Conservation (phyloP, 2,113 vertebrate species). For the Oryzias celebensis region DNA sequence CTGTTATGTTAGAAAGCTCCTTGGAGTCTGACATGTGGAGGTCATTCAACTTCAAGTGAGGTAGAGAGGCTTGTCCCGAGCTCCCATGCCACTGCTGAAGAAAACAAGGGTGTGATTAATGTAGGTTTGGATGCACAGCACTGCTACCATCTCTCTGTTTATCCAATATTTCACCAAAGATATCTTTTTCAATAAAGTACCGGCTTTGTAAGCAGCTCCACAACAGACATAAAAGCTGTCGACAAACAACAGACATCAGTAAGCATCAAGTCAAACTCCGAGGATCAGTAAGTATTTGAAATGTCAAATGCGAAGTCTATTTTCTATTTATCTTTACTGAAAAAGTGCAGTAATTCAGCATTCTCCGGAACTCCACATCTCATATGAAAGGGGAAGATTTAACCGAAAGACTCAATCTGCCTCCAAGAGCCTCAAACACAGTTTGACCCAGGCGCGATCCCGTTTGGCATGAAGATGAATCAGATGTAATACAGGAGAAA, state of each 20-base stretch:
- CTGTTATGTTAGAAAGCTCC: constrained; percentile 74
- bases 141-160: neutral
- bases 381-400: constrained; percentile 41
- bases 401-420: constrained; percentile 48
- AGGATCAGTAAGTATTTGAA: constrained; percentile 50
- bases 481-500: constrained; percentile 43
- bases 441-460: constrained; percentile 58
- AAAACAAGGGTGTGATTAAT: constrained; percentile 29
- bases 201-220: constrained; percentile 8
- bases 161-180: constrained; percentile 22
- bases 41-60: constrained; percentile 92
- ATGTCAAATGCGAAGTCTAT: constrained; percentile 49
- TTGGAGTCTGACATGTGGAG: constrained; percentile 85
- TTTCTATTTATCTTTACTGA: constrained; percentile 47
- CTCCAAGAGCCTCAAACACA: constrained; percentile 48
- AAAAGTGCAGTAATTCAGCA: constrained; percentile 35
- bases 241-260: constrained; percentile 40
- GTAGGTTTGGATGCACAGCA: neutral
- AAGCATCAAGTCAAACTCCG: constrained; percentile 36
- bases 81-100: constrained; percentile 87
- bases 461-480: constrained; percentile 58
- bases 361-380: constrained; percentile 39
- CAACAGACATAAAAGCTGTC: constrained; percentile 42
- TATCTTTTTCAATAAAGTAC: constrained; percentile 11
- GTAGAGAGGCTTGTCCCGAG: constrained; percentile 99